Evolutionary conservation across 1,140 invertebrate genomes (phyloP), one percentile per base, ranked within the genome.

Genomic region (Trichonephila inaurata): DNA sequence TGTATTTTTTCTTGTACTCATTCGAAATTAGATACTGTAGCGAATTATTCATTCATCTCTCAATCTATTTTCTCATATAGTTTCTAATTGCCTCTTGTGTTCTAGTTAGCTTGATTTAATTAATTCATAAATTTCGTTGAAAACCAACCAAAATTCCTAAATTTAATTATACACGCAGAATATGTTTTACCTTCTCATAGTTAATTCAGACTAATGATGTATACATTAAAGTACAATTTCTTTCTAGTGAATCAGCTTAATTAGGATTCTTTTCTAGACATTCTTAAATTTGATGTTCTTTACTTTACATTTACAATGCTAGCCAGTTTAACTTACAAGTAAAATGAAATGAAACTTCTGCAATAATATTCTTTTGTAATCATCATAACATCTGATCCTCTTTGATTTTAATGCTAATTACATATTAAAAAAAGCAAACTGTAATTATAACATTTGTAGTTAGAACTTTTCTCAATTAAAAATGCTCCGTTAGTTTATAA

Each of bases 121-220:
- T 89, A 89, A 89, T 89, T 89, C 88, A 89, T 89, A 89, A 89
- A 89, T 89, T 69, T 89, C 21, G 64, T 19, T 33, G 28, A 89
- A 69, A 89, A 89, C 64, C 64, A 61, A 87, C 60, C 64, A 87
- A 64, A 87, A 60, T 87, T 12, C 16, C 24, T 87, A n/a, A 60
- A 87, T 64, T 16, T 64, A 87, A 64, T 87, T 87, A 87, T 60
- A 62, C 28, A 62, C 85, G 28, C 60, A 58, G 24, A 60, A 83
- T 85, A 8, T n/a, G 24, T 24, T 85, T 24, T 40, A 28, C 72
- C 16, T 88, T 87, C 28, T 64, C 24, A 60, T 66, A 18, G 61
- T 88, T 89, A 33, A 64, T 89, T 72, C 18, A 40, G 51, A 58
- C 51, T 89, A 89, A 89, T 89, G 88, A 72, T 72, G 66, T 33